Conservation (phyloP, 2,888 invertebrate species). For the Chloromyia formosa region DNA sequence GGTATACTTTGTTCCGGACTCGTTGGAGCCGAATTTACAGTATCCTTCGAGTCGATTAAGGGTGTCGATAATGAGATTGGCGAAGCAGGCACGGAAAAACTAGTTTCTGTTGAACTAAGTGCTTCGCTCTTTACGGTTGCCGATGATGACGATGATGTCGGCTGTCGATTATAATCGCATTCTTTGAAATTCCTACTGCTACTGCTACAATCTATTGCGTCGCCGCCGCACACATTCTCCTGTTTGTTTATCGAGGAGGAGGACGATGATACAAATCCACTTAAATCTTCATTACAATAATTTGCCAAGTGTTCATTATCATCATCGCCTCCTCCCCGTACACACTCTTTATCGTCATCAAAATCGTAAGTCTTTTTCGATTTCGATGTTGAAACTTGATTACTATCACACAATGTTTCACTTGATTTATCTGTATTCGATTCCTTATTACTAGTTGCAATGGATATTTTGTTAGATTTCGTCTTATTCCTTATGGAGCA, state of each 20-base stretch:
- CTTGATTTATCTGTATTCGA: constrained; percentile 60
- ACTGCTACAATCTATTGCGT: neutral
- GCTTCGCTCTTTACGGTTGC: constrained; percentile 63
- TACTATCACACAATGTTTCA: constrained; percentile 52
- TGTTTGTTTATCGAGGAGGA: constrained; percentile 52
- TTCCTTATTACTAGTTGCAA: constrained; percentile 50
- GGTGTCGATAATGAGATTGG: constrained; percentile 65
- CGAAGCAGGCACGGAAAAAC: constrained; percentile 65
- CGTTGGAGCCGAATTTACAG: constrained; percentile 73
- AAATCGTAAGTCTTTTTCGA: neutral
- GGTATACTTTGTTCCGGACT: constrained; percentile 69
- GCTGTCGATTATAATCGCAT: constrained; percentile 22
- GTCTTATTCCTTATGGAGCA: constrained; percentile 55
- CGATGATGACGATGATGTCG: constrained; percentile 59
- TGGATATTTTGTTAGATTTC: constrained; percentile 53
- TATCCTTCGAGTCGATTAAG: constrained; percentile 61
- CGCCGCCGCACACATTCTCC: constrained; percentile 11
- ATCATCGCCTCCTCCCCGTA: constrained; percentile 51
- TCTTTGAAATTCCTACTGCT: neutral
- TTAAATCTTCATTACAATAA: constrained; percentile 51
- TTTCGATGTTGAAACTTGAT: neutral
- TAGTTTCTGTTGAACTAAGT: constrained; percentile 60
- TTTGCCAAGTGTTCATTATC: constrained; percentile 44
- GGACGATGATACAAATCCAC: constrained; percentile 53
- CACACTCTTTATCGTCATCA: constrained; percentile 45